These are phyloP conservation scores for Drosophila robusta DNA, from an alignment of 2,888 invertebrate species.

Conservation along the genomic window DNA sequence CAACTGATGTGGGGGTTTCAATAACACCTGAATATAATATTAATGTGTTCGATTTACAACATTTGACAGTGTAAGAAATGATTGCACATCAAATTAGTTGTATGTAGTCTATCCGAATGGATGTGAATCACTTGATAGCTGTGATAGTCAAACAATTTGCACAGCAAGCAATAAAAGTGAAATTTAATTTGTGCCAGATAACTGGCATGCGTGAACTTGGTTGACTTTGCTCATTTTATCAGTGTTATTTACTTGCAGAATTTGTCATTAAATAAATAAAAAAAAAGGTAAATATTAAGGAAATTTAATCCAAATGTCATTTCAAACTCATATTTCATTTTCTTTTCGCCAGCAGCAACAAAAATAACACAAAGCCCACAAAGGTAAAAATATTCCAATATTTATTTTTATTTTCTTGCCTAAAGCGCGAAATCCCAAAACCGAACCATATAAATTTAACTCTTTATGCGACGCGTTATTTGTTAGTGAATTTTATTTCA, in stretches of 20 bases:
- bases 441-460: slow-evolving; percentile 28
- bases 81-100: no score
- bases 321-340: not conserved
- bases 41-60: not conserved
- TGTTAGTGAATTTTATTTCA: slow-evolving; percentile 39
- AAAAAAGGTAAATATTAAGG: not conserved
- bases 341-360: not conserved
- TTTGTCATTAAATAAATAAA: not conserved
- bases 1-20: slow-evolving; percentile 1
- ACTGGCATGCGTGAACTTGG: not conserved
- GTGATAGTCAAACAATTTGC: not conserved
- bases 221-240: not conserved
- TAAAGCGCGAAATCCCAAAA: slow-evolving; percentile 32
- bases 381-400: slow-evolving; percentile 7
- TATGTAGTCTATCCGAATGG: not conserved
- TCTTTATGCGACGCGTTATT: slow-evolving; percentile 12
- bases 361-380: no score
- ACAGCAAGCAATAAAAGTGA: not conserved
- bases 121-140: not conserved
- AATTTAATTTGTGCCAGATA: not conserved
- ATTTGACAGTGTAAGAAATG: not conserved
- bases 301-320: not conserved
- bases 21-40: slow-evolving; percentile 1
- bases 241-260: not conserved
- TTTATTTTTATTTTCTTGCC: slow-evolving; percentile 13